Base-by-base conservation (phyloP, 1,140 invertebrate species). In the Listronotus bonariensis region DNA sequence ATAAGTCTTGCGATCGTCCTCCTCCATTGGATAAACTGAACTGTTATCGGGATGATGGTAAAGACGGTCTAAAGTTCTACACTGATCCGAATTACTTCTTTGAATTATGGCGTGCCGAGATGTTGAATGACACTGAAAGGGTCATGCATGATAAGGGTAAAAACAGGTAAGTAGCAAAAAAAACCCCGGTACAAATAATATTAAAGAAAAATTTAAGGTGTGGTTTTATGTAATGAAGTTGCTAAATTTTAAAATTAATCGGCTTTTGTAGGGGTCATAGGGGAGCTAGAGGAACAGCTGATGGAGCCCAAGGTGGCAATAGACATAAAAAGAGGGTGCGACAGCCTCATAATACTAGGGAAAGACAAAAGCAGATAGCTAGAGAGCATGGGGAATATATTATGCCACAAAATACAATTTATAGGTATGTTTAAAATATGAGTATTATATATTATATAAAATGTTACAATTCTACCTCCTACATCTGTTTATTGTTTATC, bases 21-120 rank as follows among this genome's bases (percentile, higher is more conserved):
- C 97, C 97, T 49, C 93, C 95, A 41, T 83, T 99, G 3, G 92
- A 97, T 77, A 92, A 95, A 81, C 87, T 99, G 32, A 97, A 99
- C 81, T 86, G 89, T 72, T 99, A 96, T 82, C 87, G 96, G 67
- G 94, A 97, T 76, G 97, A 99, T 82, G 96, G 95, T n/a, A 93
- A 96, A 77, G 93, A 97, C 80, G 96, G 96, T 48, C 85, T 99
- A 60, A 98, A 98, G 79, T 98, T 98, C 83, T 99, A 99, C 78
- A 99, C 97, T 0, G 96, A 99, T 84, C 96, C 97, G 5, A 94
- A 94, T 73, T 99, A 98, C 84, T 99, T 99, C 89, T 99, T 99
- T 81, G 95, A 99, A 75, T 81, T 99, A 11, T 99, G 97, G 97
- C 87, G 92, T 71, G 89, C 96, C 75, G 95, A 98, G 80, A 98